phyloP scores from a whole-genome alignment of 2,888 invertebrate species.

The Holacanthella duospinosa region DNA sequence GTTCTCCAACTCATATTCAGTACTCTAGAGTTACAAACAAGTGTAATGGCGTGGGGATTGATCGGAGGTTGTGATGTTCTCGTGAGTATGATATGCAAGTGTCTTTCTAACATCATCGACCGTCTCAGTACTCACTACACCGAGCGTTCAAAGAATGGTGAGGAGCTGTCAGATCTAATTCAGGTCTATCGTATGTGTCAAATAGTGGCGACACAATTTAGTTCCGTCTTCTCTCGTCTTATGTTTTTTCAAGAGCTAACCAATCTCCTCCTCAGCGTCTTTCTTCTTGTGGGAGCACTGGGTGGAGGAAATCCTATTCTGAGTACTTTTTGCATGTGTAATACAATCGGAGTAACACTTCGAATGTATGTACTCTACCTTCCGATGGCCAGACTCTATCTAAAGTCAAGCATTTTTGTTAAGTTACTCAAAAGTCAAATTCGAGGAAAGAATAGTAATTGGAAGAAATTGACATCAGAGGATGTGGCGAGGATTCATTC shows the following conservation, averaged over 20 bases:
- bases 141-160: not conserved
- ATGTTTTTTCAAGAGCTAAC: constrained; percentile 4
- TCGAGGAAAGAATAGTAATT: not conserved
- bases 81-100: not conserved
- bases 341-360: constrained; percentile 1
- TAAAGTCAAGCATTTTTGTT: not conserved
- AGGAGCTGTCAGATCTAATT: not conserved
- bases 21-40: not conserved
- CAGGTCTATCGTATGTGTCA: not conserved
- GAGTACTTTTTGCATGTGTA: not conserved
- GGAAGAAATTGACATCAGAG: not conserved
- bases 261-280: not conserved
- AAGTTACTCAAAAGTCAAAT: not conserved
- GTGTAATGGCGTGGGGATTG: not conserved
- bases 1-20: not conserved
- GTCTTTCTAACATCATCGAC: not conserved
- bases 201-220: not conserved
- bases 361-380: constrained; percentile 7
- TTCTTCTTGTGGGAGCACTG: not conserved
- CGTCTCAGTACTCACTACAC: not conserved
- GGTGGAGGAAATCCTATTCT: not conserved
- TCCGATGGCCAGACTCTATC: constrained; percentile 1
- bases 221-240: not conserved
- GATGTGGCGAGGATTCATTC: not conserved
- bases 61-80: not conserved